Conservation (phyloP, 2,888 invertebrate species). For the Agrotis segetum region DNA sequence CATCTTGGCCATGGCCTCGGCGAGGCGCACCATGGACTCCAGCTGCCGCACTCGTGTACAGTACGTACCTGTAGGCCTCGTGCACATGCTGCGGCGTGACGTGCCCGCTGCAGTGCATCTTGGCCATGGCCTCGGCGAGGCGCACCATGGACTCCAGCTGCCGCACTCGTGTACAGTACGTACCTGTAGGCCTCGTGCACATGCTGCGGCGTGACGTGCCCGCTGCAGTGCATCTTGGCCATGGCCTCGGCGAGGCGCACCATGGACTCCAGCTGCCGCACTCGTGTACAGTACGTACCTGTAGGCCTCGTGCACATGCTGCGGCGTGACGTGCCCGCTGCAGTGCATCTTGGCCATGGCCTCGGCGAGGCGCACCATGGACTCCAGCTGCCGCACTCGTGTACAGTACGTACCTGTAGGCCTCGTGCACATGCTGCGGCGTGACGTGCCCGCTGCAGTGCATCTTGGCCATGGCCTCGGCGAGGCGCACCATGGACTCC, state of each 20-base stretch:
- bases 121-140: constrained; percentile 98
- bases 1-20: constrained; percentile 99
- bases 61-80: constrained; percentile 93
- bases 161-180: no score
- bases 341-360: constrained; percentile 99
- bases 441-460: constrained; percentile 98
- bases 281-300: no score
- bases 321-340: constrained; percentile 95
- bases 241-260: constrained; percentile 98
- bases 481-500: constrained; percentile 96
- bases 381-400: constrained; percentile 96
- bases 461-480: constrained; percentile 99
- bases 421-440: constrained; percentile 96
- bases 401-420: no score
- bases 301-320: constrained; percentile 96
- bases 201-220: constrained; percentile 96
- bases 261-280: constrained; percentile 95
- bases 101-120: constrained; percentile 98
- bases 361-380: constrained; percentile 98
- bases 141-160: constrained; percentile 96
- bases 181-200: constrained; percentile 95
- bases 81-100: constrained; percentile 97
- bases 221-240: constrained; percentile 98
- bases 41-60: constrained; percentile 98
- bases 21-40: constrained; percentile 96